These are phyloP conservation scores for Diorhabda elongata DNA, from an alignment of 1,140 invertebrate genomes.

Conservation along the genomic window DNA sequence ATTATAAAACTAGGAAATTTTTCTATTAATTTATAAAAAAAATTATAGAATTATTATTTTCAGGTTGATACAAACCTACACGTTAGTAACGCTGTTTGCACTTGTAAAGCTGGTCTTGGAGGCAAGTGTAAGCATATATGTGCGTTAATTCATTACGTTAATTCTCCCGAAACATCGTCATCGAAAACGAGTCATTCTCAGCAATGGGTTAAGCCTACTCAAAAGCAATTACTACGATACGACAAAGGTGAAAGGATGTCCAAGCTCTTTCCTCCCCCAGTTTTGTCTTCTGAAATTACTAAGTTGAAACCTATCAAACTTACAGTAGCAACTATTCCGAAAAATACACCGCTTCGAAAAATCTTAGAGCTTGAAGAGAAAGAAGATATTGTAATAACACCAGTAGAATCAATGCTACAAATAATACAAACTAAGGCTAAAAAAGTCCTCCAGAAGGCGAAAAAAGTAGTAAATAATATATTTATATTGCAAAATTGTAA, in stretches of 20 bases:
- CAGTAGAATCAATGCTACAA: too few species aligned
- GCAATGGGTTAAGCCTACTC: conserved; percentile 6
- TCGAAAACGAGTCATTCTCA: conserved; percentile 6
- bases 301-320: conserved; percentile 1
- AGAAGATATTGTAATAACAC: conserved; percentile 17
- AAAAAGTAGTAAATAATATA: too few species aligned
- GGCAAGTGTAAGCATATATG: too few species aligned
- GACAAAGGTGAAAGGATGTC: conserved; percentile 11
- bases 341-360: conserved; percentile 1
- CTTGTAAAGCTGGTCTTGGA: too few species aligned
- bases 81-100: too few species aligned
- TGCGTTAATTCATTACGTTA: conserved; percentile 1
- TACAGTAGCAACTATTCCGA: neutral
- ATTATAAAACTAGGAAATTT: too few species aligned
- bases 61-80: too few species aligned
- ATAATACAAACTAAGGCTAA: too few species aligned
- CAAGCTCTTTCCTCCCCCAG: neutral
- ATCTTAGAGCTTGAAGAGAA: neutral
- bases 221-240: neutral
- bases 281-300: neutral
- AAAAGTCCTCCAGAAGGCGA: too few species aligned
- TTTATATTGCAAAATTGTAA: too few species aligned
- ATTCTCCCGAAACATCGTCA: neutral
- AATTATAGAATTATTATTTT: too few species aligned
- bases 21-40: too few species aligned